These are phyloP conservation scores for Melanotaenia boesemani DNA, from an alignment of 2,797 vertebrate species.

Conservation along the genomic window DNA sequence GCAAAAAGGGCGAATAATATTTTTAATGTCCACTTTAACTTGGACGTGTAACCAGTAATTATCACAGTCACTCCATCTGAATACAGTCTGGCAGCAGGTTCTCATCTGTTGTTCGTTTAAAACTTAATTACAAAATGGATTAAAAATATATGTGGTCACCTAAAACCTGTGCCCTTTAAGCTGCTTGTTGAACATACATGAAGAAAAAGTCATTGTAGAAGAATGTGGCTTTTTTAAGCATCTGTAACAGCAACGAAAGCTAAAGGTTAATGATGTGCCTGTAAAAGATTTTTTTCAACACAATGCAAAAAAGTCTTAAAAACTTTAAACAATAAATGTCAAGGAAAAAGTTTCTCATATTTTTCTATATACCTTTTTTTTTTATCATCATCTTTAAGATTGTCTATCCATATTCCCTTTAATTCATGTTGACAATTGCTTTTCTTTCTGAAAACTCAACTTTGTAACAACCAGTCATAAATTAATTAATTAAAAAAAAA, in stretches of 20 bases:
- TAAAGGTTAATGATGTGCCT: conserved; percentile 8
- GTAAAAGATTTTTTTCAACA: background rate
- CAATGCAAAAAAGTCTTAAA: background rate
- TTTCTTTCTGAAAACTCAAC: too few species aligned
- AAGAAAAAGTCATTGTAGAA: background rate
- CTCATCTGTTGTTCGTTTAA: background rate
- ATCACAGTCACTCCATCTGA: background rate
- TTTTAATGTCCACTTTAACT: conserved; percentile 11
- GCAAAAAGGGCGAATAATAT: conserved; percentile 9
- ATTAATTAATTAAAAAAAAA: too few species aligned
- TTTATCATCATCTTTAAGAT: too few species aligned
- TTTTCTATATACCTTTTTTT: too few species aligned
- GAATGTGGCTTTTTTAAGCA: background rate
- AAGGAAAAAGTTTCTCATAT: background rate
- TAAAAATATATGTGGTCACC: background rate
- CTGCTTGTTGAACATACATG: background rate
- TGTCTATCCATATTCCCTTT: too few species aligned
- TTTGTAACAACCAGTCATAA: too few species aligned
- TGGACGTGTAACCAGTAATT: background rate
- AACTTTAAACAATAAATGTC: background rate
- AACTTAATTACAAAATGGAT: background rate
- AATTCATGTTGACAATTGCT: too few species aligned
- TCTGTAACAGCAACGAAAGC: background rate
- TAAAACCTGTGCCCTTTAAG: background rate
- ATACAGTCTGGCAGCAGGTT: background rate